phyloP scores from a whole-genome alignment of 2,797 vertebrate species.

The Hydrophis major region DNA sequence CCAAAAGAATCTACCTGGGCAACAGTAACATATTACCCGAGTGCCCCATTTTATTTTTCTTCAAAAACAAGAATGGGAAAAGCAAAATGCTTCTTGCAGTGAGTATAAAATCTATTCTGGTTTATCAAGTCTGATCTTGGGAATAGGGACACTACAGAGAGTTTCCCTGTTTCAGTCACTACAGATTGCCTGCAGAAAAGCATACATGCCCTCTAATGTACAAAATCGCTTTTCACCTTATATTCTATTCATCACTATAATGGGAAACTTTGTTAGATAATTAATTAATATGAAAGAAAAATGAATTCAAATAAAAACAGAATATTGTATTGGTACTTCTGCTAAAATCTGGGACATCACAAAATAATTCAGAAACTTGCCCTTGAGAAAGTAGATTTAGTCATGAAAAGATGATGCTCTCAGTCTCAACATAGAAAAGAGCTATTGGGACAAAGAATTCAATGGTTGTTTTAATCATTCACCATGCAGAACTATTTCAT shows the following conservation, averaged over 20 bases:
- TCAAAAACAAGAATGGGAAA: not conserved
- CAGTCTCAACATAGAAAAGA: conserved; percentile 53
- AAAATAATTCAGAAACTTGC: not conserved
- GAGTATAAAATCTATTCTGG: not conserved
- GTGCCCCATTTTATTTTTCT: not conserved
- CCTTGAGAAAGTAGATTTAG: conserved; percentile 10
- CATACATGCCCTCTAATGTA: not conserved
- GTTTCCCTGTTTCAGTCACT: not conserved
- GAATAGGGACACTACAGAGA: not conserved
- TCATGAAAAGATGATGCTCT: conserved; percentile 33
- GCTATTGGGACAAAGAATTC: conserved; percentile 51
- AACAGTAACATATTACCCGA: not conserved
- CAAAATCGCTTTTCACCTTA: not conserved
- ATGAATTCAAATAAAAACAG: conserved; percentile 12
- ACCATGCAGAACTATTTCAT: accelerated
- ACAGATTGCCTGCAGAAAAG: not conserved
- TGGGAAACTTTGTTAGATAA: not conserved
- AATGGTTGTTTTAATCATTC: conserved; percentile 26
- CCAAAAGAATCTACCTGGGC: not conserved
- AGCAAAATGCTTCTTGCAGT: not conserved
- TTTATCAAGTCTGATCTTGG: not conserved
- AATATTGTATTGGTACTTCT: not conserved
- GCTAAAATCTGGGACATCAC: not conserved
- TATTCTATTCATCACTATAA: not conserved
- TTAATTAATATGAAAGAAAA: conserved; percentile 24